phyloP scores from a whole-genome alignment of 2,797 vertebrate genomes.

The Tapera naevia region DNA sequence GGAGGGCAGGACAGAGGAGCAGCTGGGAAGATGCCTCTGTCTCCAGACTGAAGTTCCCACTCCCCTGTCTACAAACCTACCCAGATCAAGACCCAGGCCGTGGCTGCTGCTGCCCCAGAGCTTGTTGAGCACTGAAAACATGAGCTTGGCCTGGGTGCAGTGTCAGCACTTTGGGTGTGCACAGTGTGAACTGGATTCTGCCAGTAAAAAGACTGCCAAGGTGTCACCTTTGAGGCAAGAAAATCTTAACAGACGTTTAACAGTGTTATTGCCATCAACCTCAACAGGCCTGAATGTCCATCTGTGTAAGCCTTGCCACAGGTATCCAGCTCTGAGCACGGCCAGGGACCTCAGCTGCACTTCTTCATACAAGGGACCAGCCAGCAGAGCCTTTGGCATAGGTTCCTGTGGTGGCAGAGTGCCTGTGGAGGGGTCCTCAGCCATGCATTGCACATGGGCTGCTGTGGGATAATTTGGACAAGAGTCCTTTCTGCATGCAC shows the following conservation, averaged over 20 bases:
- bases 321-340: not conserved
- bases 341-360: not conserved
- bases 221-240: not conserved
- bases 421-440: not conserved
- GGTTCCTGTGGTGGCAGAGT: accelerated
- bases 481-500: not conserved
- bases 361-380: not conserved
- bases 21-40: not conserved
- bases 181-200: not conserved
- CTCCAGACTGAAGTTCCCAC: not conserved
- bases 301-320: not conserved
- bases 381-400: not conserved
- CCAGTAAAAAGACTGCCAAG: not conserved
- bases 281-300: accelerated
- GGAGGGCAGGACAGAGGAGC: accelerated
- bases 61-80: not conserved
- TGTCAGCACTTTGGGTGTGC: not conserved
- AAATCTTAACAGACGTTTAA: not conserved
- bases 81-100: not conserved
- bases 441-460: not conserved
- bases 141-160: accelerated
- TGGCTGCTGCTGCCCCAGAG: accelerated
- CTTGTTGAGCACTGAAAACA: accelerated
- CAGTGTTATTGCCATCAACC: not conserved
- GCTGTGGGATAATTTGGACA: not conserved